Evolutionary conservation across 2,797 vertebrate species (phyloP), one percentile per base, ranked within the genome.

Genomic region (Danio choprae): DNA sequence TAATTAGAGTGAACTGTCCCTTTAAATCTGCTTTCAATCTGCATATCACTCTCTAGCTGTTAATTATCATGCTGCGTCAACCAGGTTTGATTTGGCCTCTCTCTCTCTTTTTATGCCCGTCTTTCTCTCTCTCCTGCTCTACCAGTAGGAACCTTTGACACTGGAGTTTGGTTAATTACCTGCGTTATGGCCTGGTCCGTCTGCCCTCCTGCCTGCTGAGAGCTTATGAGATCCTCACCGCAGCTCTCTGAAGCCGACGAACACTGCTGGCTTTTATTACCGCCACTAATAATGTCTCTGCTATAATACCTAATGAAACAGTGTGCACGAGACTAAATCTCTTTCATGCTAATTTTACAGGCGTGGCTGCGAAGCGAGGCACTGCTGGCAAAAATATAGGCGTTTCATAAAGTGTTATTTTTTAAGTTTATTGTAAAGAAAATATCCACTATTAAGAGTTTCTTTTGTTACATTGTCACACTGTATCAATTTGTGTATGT

Each of bases 91-190:
- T 63, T 59, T 55, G 51, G 15, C n/a, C 43, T 16, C 20, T 46
- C 44, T 60, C 46, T 55, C 29, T 73, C 58, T 75, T 41, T 56
- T 18, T 67, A 20, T 67, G 50, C 70, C 38, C 82, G 41, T 74
- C 56, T 46, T 78, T 22, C 56, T 44, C 38, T 43, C 18, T 64
- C 29, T 80, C 48, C 62, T 51, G 46, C 22, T 55, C 46, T 50
- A 68, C 74, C 48, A 43, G 10, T 4, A 20, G 46, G 56, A 80
- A 74, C 77, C 51, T 55, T 78, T 81, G 75, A 83, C 74, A 73
- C 79, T 36, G 62, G 44, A 51, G 70, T 69, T 81, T 81, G 73
- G 60, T 55, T 84, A 76, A 84, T 86, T 86, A 84, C 82, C 78
- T 79, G 41, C 77, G 70, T 59, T 79, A 63, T 68, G 83, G 80